A percentile compares a stretch with the other conserved stretches of the same genome.
Conservation (phyloP, 1,140 invertebrate genomes). For the Nymphalis io region DNA sequence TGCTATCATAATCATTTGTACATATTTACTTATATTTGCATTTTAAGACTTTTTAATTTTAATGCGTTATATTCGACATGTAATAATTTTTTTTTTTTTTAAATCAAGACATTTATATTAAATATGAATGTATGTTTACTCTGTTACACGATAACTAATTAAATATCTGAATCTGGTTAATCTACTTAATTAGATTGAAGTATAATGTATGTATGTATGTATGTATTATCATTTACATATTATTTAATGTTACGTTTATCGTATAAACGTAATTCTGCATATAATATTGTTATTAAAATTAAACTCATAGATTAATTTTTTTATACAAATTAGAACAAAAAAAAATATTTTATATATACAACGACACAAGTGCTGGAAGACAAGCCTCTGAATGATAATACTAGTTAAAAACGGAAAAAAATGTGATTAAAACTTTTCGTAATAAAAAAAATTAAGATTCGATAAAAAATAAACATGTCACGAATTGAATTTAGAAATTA, state of each 20-base stretch:
- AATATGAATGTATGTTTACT: background rate
- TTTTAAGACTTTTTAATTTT: too few species aligned
- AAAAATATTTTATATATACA: constrained; percentile 20
- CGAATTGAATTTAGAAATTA: background rate
- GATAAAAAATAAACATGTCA: constrained; percentile 3
- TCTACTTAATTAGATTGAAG: too few species aligned
- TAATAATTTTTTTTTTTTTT: too few species aligned
- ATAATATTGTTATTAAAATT: background rate
- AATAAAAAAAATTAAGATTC: background rate
- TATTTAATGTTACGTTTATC: too few species aligned
- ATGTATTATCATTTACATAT: too few species aligned
- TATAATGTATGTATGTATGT: too few species aligned
- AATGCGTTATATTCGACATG: too few species aligned
- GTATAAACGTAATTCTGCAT: too few species aligned
- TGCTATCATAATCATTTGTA: too few species aligned
- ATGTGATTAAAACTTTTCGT: background rate
- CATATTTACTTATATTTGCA: too few species aligned
- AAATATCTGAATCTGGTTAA: too few species aligned
- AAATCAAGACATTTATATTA: too few species aligned
- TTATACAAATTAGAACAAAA: constrained; percentile 19
- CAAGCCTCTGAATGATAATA: constrained; percentile 28
- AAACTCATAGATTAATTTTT: constrained; percentile 8
- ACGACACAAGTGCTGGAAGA: constrained; percentile 18
- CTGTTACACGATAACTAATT: background rate
- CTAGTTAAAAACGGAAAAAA: background rate